Base-by-base conservation (phyloP, 2,113 vertebrate species). In the Sciurus niger region DNA sequence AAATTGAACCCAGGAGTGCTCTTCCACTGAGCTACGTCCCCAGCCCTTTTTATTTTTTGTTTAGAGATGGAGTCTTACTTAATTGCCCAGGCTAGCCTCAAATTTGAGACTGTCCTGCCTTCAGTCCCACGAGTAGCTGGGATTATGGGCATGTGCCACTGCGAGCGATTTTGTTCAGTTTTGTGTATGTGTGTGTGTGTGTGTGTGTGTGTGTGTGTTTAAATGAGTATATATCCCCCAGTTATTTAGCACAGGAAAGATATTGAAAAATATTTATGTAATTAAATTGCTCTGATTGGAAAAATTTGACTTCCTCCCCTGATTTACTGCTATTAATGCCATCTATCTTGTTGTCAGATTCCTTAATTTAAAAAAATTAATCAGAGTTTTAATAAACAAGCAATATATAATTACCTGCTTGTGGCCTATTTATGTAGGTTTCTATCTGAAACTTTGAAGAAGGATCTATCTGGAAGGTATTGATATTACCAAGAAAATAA, bases 241-340 rank as follows among this genome's bases (percentile, higher is more conserved):
- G 79, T 55, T 84, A 92, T 88, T 93, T 32, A 65, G 82, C 6
- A 43, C 32, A 83, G 37, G 14, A 93, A 91, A 95, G n/a, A 30
- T 25, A 78, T 24, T 94, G 55, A 84, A 95, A 93, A 90, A 68
- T 65, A 84, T 73, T 73, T 80, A 72, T 88, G 22, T 73, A 40
- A 65, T 48, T 88, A 89, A 88, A 92, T 70, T 84, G 65, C 79
- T 84, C 37, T 60, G 13, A 32, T 53, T 84, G 73, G 73, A 65
- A 89, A 93, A 89, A 79, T 68, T 37, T 84, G 73, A 79, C n/a
- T 58, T 40, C 7, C n/a, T 74, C 79, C 63, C 30, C 32, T 84
- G 28, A 92, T 48, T 94, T 84, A 51, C 24, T 92, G 20, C 55
- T 93, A 9, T 70, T 91, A 73, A 84, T 55, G 78, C 34, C 63